A percentile compares a stretch with the other conserved stretches of the same genome.
These are phyloP conservation scores for Strigamia transsilvanica DNA, from an alignment of 2,888 invertebrate genomes.

Conservation along the genomic window DNA sequence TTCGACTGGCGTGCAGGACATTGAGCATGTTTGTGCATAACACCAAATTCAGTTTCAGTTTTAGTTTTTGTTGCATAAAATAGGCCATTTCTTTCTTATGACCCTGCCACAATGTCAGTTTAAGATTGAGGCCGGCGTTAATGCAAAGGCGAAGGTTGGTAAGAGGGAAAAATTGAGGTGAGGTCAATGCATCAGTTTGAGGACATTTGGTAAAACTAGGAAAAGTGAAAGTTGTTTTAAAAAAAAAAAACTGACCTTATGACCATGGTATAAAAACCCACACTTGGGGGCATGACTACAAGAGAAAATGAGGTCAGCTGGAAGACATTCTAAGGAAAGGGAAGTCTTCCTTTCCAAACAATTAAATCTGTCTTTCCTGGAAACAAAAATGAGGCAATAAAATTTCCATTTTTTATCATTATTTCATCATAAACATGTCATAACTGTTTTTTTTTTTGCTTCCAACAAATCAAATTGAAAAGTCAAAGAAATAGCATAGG, in stretches of 20 bases:
- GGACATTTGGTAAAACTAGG: background rate
- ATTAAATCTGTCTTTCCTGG: background rate
- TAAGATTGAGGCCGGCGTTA: background rate
- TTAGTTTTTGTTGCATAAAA: background rate
- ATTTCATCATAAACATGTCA: background rate
- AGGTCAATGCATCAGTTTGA: constrained; percentile 8
- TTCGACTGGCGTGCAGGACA: too few species aligned
- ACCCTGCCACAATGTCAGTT: constrained; percentile 3
- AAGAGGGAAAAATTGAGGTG: background rate
- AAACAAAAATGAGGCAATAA: background rate
- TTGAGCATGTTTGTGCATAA: too few species aligned
- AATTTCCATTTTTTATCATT: background rate
- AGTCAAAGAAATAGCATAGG: background rate
- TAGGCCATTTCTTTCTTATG: background rate
- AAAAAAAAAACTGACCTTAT: background rate
- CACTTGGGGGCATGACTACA: background rate
- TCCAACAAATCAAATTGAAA: too few species aligned
- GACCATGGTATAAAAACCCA: background rate
- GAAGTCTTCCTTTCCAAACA: background rate
- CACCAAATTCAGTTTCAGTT: background rate
- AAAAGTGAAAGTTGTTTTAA: background rate
- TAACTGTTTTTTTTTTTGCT: background rate
- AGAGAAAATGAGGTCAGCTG: background rate
- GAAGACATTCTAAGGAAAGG: constrained; percentile 2
- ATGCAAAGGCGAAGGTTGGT: background rate